A percentile compares a stretch with the other conserved stretches of the same genome.
Evolutionary conservation across 2,888 invertebrate genomes (phyloP).

Genomic region (Agriopis marginaria): DNA sequence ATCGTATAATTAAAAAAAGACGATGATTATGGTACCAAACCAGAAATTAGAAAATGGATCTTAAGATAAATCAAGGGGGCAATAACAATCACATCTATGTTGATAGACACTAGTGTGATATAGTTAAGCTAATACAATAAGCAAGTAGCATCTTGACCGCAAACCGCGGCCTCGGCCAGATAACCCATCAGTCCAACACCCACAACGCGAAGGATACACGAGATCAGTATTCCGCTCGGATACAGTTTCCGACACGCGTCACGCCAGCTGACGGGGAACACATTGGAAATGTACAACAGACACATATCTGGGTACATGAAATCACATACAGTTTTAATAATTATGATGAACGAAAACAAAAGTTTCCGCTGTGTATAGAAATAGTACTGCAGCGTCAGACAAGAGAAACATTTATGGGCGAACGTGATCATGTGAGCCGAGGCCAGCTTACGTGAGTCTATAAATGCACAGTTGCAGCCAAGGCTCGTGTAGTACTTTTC

Average conservation of each 20-base stretch:
- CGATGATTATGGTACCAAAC: too few species aligned
- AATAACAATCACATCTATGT: too few species aligned
- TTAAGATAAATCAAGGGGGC: too few species aligned
- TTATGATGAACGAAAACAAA: conserved; percentile 1
- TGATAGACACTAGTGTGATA: not conserved
- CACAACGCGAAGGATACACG: conserved; percentile 41
- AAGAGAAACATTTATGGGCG: too few species aligned
- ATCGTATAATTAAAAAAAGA: too few species aligned
- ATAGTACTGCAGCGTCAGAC: not conserved
- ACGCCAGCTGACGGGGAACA: conserved; percentile 32
- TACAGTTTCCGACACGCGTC: conserved; percentile 57
- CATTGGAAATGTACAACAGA: conserved; percentile 16
- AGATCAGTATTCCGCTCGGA: conserved; percentile 52
- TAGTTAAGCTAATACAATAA: conserved; percentile 44
- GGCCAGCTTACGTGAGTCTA: too few species aligned
- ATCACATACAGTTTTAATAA: not conserved
- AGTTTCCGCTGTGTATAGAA: not conserved
- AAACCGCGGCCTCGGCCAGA: conserved; percentile 60
- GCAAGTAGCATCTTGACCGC: conserved; percentile 57
- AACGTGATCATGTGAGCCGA: too few species aligned
- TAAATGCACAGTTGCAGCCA: too few species aligned
- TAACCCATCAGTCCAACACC: conserved; percentile 38
- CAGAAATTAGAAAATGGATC: too few species aligned
- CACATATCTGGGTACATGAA: conserved; percentile 8
- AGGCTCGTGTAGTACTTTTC: too few species aligned